Percentiles rank a stretch among this genome's conserved stretches.
These are phyloP conservation scores for Geococcyx californianus DNA, from an alignment of 2,113 vertebrate species.

Conservation along the genomic window DNA sequence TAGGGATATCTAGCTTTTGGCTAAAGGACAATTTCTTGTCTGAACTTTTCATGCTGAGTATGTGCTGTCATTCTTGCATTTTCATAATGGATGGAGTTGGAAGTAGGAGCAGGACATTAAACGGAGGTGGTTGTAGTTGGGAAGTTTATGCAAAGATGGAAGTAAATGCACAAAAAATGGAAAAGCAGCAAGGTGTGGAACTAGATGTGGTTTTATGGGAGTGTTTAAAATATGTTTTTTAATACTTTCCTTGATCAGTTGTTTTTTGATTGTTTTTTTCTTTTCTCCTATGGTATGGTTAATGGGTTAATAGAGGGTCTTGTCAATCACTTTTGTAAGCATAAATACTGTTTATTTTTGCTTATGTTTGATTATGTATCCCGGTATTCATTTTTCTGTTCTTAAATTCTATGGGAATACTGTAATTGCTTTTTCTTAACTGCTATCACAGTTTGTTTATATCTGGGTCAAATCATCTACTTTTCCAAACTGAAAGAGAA, in stretches of 20 bases:
- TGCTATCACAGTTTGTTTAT: neutral
- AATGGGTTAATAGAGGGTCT: neutral
- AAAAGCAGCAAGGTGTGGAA: neutral
- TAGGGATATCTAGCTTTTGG: neutral
- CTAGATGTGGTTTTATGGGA: neutral
- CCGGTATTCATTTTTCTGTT: neutral
- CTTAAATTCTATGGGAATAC: neutral
- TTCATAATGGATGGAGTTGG: neutral
- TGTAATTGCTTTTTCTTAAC: neutral
- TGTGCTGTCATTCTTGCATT: neutral
- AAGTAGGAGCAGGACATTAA: neutral
- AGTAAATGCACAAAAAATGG: neutral
- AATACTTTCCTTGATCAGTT: neutral
- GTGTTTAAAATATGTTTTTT: neutral
- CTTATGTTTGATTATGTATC: neutral
- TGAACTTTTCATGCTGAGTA: neutral
- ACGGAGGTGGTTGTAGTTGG: neutral
- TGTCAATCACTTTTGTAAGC: neutral
- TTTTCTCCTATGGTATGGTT: too few species aligned
- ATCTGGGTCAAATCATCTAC: neutral
- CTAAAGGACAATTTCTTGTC: neutral
- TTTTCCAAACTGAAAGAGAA: neutral
- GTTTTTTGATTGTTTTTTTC: too few species aligned
- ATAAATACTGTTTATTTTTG: neutral
- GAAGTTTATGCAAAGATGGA: neutral